Percentiles rank a stretch among this genome's conserved stretches.
phyloP scores from a whole-genome alignment of 2,113 vertebrate genomes.

The Gobio gobio region DNA sequence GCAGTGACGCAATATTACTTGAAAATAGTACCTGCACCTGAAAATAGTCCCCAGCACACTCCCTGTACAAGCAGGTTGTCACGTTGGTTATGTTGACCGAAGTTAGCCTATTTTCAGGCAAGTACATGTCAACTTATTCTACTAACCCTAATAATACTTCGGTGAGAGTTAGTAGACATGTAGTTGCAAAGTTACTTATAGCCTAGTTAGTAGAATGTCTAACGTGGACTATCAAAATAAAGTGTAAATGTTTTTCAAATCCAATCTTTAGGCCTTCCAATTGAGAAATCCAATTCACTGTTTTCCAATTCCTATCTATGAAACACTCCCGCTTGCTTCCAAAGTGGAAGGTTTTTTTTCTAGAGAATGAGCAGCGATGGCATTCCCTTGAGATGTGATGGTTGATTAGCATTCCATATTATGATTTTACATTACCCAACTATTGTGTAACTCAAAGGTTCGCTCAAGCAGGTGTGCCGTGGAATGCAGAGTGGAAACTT shows the following conservation, averaged over 20 bases:
- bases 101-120: no score
- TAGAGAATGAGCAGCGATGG: background rate
- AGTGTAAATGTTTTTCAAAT: background rate
- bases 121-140: no score
- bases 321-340: background rate
- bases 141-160: no score
- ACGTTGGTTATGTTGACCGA: no score
- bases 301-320: background rate
- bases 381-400: conserved; percentile 50
- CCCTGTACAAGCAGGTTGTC: no score
- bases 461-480: background rate
- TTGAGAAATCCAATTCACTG: background rate
- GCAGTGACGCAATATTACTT: no score
- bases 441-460: background rate
- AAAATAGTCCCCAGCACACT: no score
- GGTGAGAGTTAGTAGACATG: no score
- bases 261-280: background rate
- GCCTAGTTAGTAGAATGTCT: no score
- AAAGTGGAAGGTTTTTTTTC: background rate
- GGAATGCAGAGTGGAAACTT: background rate
- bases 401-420: conserved; percentile 41
- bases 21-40: no score
- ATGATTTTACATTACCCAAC: background rate
- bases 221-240: no score
- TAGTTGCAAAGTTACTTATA: no score